Evolutionary conservation across 2,797 vertebrate species (phyloP).

Genomic region (Pseudomugil gertrudae): DNA sequence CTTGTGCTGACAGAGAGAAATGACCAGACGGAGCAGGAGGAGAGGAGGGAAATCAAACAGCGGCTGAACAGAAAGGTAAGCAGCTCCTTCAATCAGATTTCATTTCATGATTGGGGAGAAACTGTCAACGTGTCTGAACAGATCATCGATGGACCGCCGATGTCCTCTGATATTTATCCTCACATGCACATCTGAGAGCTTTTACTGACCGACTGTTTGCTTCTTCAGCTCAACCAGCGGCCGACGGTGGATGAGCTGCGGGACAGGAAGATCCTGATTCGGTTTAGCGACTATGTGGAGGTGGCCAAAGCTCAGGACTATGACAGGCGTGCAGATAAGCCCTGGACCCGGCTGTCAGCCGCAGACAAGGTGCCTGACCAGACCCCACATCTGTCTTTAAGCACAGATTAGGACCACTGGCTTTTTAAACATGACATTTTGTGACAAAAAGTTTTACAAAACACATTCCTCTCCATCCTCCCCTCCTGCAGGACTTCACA

Average conservation of each 20-base stretch:
- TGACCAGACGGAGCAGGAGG: slow-evolving; percentile 95
- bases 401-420: too few species aligned
- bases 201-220: background rate
- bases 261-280: slow-evolving; percentile 98
- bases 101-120: background rate
- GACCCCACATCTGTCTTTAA: too few species aligned
- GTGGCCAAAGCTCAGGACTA: slow-evolving; percentile 99
- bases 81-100: too few species aligned
- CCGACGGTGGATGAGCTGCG: slow-evolving; percentile 97
- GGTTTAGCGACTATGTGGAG: slow-evolving; percentile 99
- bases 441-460: too few species aligned
- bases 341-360: slow-evolving; percentile 96
- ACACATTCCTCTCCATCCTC: too few species aligned
- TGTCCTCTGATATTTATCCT: background rate
- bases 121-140: too few species aligned
- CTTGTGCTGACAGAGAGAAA: slow-evolving; percentile 88
- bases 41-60: slow-evolving; percentile 96
- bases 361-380: slow-evolving; percentile 91
- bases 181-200: background rate
- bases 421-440: too few species aligned
- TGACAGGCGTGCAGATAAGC: slow-evolving; percentile 96
- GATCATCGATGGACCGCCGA: background rate
- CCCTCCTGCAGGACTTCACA: too few species aligned
- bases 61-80: slow-evolving; percentile 94
- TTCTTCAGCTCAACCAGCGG: slow-evolving; percentile 94